These are phyloP conservation scores for Drosophila nannoptera DNA, from an alignment of 1,140 invertebrate genomes.

Conservation along the genomic window DNA sequence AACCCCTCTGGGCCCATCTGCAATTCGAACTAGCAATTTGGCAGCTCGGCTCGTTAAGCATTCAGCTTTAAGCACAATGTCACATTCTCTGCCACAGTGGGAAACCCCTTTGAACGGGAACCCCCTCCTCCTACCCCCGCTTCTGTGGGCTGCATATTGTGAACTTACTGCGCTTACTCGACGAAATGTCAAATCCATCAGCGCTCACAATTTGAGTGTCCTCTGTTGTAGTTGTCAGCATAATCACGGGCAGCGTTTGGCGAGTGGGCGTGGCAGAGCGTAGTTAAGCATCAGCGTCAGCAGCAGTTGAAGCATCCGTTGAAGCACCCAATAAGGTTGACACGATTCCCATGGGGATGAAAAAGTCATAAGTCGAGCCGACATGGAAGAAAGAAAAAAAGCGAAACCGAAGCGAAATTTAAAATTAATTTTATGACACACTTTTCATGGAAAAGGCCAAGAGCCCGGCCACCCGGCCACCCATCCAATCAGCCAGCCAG, in stretches of 20 bases:
- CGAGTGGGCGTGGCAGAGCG: constrained; percentile 46
- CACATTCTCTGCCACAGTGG: constrained; percentile 20
- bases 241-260: constrained; percentile 49
- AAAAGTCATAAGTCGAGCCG: constrained; percentile 56
- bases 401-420: constrained; percentile 73
- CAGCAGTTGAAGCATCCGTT: constrained; percentile 45
- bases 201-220: constrained; percentile 78
- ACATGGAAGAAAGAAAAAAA: constrained; percentile 28
- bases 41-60: constrained; percentile 65
- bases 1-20: constrained; percentile 3
- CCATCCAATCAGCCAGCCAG: too few species aligned
- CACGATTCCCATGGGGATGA: constrained; percentile 75
- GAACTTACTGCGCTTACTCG: constrained; percentile 78
- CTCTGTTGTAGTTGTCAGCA: constrained; percentile 56
- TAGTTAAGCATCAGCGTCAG: constrained; percentile 14
- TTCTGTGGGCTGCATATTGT: constrained; percentile 73
- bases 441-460: constrained; percentile 70
- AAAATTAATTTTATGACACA: constrained; percentile 78
- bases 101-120: constrained; percentile 9
- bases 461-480: too few species aligned
- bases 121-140: constrained; percentile 5
- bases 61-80: constrained; percentile 69
- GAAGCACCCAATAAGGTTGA: constrained; percentile 66
- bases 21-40: constrained; percentile 53
- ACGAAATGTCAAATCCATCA: constrained; percentile 78